Evolutionary conservation across 2,797 vertebrate genomes (phyloP).

Genomic region (Pantherophis alleghaniensis): DNA sequence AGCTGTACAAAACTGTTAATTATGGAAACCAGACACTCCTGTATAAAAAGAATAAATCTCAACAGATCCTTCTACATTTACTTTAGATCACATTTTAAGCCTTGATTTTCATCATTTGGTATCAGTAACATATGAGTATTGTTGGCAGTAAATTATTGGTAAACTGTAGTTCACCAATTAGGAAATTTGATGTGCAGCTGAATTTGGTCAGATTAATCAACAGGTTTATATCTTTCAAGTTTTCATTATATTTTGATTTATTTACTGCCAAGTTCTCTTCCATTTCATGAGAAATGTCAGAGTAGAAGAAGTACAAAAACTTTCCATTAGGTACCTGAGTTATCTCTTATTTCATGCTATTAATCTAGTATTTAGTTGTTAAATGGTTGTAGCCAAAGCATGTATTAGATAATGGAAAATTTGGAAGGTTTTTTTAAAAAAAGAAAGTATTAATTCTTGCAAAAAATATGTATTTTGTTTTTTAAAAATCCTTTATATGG

Average conservation of each 20-base stretch:
- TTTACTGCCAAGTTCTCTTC: rapidly evolving
- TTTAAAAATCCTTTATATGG: neutral
- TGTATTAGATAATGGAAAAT: neutral
- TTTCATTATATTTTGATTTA: neutral
- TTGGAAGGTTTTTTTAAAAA: neutral
- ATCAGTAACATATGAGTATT: neutral
- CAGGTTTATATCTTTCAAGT: neutral
- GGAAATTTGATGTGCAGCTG: neutral
- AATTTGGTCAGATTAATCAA: neutral
- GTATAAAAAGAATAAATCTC: neutral
- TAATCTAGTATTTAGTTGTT: rapidly evolving
- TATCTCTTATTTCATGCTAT: neutral
- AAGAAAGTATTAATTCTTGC: neutral
- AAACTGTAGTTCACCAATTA: neutral
- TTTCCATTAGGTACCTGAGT: neutral
- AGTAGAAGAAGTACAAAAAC: neutral
- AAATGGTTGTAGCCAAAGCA: neutral
- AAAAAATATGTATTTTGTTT: neutral
- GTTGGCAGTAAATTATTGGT: neutral
- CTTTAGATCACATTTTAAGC: neutral
- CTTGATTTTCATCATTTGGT: neutral
- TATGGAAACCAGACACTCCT: neutral
- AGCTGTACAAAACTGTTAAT: neutral
- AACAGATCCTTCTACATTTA: neutral
- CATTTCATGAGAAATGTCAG: neutral